Conservation (phyloP, 2,797 vertebrate genomes). For the Phataginus tetradactyla region DNA sequence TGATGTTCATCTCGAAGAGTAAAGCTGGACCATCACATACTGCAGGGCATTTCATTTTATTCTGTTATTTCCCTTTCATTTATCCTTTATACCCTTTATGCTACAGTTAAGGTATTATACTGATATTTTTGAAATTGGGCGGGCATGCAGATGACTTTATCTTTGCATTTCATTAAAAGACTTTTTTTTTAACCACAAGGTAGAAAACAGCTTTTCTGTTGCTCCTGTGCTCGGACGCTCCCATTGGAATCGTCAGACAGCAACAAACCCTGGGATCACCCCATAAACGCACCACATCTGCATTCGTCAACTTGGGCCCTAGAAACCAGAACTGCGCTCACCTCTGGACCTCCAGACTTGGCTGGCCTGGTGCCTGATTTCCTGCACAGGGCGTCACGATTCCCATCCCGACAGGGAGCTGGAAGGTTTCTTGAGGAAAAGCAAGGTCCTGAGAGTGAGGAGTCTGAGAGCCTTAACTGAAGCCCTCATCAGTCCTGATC, state of each 20-base stretch:
- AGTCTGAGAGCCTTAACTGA: not conserved
- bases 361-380: not conserved
- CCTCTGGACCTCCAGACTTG: not conserved
- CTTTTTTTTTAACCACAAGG: not conserved
- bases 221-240: not conserved
- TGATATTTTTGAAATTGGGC: not conserved
- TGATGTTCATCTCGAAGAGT: rapidly evolving
- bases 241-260: not conserved
- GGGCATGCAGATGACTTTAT: not conserved
- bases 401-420: not conserved
- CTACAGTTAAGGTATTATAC: not conserved
- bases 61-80: not conserved
- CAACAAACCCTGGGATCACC: not conserved
- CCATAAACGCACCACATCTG: not conserved
- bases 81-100: not conserved
- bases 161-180: not conserved
- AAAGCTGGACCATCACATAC: not conserved
- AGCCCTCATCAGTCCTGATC: not conserved
- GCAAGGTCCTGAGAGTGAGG: not conserved
- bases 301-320: not conserved
- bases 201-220: not conserved
- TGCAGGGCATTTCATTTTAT: not conserved
- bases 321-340: not conserved
- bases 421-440: not conserved
- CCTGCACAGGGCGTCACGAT: not conserved